Percentiles rank a stretch among this genome's conserved stretches.
Conservation (phyloP, 2,797 vertebrate species). For the Aplochiton taeniatus region DNA sequence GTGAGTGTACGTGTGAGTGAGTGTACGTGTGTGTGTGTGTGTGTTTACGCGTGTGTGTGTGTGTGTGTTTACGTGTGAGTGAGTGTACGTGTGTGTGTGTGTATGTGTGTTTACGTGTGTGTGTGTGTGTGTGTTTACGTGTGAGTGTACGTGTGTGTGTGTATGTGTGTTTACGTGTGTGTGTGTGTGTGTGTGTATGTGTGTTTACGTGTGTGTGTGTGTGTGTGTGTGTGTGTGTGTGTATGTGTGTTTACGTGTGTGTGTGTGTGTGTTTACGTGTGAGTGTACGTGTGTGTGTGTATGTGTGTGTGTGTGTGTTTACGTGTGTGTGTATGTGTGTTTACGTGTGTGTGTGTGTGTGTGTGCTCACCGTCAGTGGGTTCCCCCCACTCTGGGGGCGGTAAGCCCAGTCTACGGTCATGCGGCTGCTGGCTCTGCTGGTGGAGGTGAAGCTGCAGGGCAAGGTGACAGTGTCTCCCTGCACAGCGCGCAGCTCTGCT, state of each 20-base stretch:
- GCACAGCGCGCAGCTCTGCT: slow-evolving; percentile 56
- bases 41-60: too few relatives aligned
- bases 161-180: not conserved
- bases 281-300: not conserved
- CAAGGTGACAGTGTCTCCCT: slow-evolving; percentile 75
- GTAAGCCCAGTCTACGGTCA: slow-evolving; percentile 88
- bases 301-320: too few relatives aligned
- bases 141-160: not conserved
- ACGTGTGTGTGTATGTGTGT: too few relatives aligned
- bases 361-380: slow-evolving; percentile 73
- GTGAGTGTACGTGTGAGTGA: too few relatives aligned
- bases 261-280: not conserved
- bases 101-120: not conserved
- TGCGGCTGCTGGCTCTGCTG: slow-evolving; percentile 74
- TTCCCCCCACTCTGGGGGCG: slow-evolving; percentile 74
- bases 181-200: not conserved
- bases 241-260: not conserved
- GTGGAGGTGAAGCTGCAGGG: slow-evolving; percentile 85
- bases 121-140: not conserved
- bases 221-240: not conserved
- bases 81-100: not conserved
- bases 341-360: not conserved
- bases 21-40: too few relatives aligned
- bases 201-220: not conserved
- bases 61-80: not conserved